phyloP scores from a whole-genome alignment of 2,888 invertebrate species.

The Cerastis rubricosa region DNA sequence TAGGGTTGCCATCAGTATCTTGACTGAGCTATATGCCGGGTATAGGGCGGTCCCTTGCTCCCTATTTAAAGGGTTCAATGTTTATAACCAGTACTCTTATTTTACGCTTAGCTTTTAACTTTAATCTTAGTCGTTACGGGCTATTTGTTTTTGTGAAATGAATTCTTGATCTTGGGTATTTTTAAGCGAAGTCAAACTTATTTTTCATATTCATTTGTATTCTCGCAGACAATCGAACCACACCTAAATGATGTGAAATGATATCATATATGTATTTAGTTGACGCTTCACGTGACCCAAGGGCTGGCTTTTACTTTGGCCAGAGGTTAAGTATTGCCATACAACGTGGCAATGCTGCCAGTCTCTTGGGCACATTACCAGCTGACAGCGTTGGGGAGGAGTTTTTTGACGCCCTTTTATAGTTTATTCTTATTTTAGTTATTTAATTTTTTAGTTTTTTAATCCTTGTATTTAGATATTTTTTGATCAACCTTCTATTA shows the following conservation, averaged over 20 bases:
- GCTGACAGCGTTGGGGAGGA: no score
- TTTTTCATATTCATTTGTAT: neutral
- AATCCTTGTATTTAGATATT: no score
- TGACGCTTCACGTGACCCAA: no score
- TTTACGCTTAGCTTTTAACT: constrained; percentile 58
- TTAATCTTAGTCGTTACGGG: constrained; percentile 50
- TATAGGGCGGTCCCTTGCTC: constrained; percentile 66
- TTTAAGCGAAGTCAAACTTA: neutral
- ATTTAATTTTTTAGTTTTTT: no score
- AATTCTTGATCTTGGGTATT: neutral
- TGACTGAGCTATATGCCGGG: constrained; percentile 41
- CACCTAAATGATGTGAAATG: neutral
- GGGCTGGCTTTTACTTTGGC: no score
- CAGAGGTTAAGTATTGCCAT: no score
- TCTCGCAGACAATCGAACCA: neutral
- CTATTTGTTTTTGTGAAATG: constrained; percentile 45
- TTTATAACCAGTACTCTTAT: constrained; percentile 65
- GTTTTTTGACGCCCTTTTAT: no score
- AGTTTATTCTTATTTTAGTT: no score
- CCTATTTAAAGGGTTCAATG: constrained; percentile 70
- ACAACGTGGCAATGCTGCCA: no score
- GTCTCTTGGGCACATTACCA: no score
- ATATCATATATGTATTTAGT: no score
- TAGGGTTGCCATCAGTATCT: constrained; percentile 59
- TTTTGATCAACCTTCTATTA: neutral